Evolutionary conservation across 2,797 vertebrate species (phyloP).

Genomic region (Sparus aurata): DNA sequence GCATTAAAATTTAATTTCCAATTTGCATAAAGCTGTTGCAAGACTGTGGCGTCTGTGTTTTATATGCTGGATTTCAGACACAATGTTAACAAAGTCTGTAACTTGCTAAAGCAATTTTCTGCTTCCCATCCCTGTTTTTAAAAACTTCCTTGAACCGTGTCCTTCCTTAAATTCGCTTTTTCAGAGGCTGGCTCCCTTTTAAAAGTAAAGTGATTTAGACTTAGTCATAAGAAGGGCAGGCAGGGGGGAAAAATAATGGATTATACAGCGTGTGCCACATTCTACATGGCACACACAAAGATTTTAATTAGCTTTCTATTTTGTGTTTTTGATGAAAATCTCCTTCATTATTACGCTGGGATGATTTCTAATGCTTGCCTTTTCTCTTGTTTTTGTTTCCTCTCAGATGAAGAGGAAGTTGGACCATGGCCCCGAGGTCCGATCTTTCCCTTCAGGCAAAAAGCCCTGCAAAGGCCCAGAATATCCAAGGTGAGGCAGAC

Average conservation of each 20-base stretch:
- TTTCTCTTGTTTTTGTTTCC: slow-evolving; percentile 67
- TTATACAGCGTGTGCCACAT: slow-evolving; percentile 11
- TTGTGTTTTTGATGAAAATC: neutral
- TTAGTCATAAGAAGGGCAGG: slow-evolving; percentile 6
- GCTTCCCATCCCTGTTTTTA: slow-evolving; percentile 28
- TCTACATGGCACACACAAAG: neutral
- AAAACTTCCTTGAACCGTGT: slow-evolving; percentile 19
- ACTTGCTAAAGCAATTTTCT: slow-evolving; percentile 53
- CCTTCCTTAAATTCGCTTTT: slow-evolving; percentile 36
- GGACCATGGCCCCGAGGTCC: slow-evolving; percentile 99
- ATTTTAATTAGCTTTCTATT: neutral
- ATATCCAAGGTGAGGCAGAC: slow-evolving; percentile 92
- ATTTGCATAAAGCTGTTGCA: slow-evolving; percentile 62
- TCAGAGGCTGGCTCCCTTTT: slow-evolving; percentile 18
- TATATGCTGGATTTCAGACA: slow-evolving; percentile 58
- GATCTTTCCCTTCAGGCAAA: slow-evolving; percentile 99
- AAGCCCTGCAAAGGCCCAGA: slow-evolving; percentile 99
- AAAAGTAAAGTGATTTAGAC: slow-evolving; percentile 32
- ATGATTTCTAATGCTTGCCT: slow-evolving; percentile 40
- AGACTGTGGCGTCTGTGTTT: slow-evolving; percentile 51
- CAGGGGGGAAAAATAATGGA: neutral
- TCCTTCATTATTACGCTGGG: neutral
- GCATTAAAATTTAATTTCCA: slow-evolving; percentile 66
- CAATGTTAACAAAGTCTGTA: slow-evolving; percentile 61
- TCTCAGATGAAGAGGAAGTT: slow-evolving; percentile 99